Conservation (phyloP, 2,113 vertebrate genomes). For the Sphaerodactylus townsendi region DNA sequence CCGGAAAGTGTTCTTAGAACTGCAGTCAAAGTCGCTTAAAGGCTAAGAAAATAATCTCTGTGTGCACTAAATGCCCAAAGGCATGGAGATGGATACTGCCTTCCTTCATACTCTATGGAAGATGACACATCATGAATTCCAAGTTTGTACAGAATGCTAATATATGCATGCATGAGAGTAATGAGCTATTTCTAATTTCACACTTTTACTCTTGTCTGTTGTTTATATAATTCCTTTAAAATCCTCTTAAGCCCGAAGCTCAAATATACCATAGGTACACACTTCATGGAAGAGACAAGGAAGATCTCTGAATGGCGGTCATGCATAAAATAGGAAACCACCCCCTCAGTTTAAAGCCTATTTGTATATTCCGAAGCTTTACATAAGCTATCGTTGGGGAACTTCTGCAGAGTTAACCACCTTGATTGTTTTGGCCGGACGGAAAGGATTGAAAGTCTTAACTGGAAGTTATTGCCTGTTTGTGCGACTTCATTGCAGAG, state of each 20-base stretch:
- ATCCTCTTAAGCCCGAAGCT: background rate
- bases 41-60: background rate
- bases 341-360: background rate
- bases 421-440: background rate
- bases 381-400: background rate
- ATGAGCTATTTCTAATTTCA: background rate
- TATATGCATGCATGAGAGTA: background rate
- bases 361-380: background rate
- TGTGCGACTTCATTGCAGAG: too few species aligned
- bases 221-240: background rate
- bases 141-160: background rate
- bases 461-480: background rate
- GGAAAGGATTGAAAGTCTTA: background rate
- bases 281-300: too few species aligned
- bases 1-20: background rate
- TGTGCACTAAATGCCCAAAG: background rate
- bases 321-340: background rate
- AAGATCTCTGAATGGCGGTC: background rate
- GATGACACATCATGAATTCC: background rate
- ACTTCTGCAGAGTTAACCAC: fast-evolving
- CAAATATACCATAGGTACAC: too few species aligned
- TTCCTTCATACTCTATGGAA: too few species aligned
- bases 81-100: background rate
- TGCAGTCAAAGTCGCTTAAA: background rate
- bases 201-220: constrained; percentile 4